Conservation (phyloP, 2,888 invertebrate species). For the Drosophila diplacantha region DNA sequence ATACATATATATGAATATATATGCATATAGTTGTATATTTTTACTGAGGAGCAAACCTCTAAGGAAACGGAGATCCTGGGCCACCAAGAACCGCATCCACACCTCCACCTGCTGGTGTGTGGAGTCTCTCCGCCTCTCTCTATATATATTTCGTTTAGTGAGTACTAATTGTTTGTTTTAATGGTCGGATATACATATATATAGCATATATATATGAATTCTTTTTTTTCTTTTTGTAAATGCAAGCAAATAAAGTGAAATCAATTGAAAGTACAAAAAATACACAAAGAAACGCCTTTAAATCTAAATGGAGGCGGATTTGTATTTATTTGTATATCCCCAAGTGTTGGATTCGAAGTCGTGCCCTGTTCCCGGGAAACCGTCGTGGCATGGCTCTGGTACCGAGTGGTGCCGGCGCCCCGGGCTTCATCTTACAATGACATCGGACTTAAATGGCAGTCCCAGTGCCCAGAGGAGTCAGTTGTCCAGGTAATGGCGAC, state of each 20-base stretch:
- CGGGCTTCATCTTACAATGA: not conserved
- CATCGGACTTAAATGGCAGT: not conserved
- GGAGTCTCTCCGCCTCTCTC: slow-evolving; percentile 5
- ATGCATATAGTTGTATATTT: slow-evolving; percentile 29
- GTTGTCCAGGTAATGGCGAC: not conserved
- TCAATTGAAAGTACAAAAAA: slow-evolving; percentile 60
- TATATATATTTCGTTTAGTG: slow-evolving; percentile 19
- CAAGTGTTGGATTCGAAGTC: not conserved
- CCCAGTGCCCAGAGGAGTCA: not conserved
- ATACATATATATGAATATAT: slow-evolving; percentile 12
- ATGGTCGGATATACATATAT: slow-evolving; percentile 32
- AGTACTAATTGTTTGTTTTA: slow-evolving; percentile 52
- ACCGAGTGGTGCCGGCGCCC: slow-evolving; percentile 1
- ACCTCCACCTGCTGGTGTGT: not conserved
- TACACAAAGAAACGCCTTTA: not conserved
- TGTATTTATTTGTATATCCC: not conserved
- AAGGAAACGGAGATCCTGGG: slow-evolving; percentile 14
- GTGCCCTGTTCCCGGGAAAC: not conserved
- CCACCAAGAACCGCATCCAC: slow-evolving; percentile 1
- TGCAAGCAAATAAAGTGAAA: slow-evolving; percentile 45
- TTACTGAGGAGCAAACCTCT: slow-evolving; percentile 19
- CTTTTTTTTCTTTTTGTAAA: slow-evolving; percentile 42
- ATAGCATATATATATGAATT: slow-evolving; percentile 5
- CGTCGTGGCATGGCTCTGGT: not conserved
- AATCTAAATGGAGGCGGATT: not conserved